Percentiles rank a stretch among this genome's conserved stretches.
Evolutionary conservation across 1,140 invertebrate genomes (phyloP).

Genomic region (Arctopsyche grandis): DNA sequence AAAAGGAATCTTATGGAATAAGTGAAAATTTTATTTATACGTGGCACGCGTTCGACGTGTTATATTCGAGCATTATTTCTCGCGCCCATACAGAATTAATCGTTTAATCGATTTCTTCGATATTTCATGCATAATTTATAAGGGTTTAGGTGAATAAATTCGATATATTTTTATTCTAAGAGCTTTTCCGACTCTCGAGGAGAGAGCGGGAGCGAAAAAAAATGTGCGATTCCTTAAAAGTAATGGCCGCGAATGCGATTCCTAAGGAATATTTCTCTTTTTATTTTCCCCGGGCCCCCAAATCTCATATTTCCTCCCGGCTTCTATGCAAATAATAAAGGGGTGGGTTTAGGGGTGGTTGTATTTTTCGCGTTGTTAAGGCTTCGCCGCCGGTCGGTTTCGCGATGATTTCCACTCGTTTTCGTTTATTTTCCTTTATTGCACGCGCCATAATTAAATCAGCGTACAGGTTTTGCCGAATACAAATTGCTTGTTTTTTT

Average conservation of each 20-base stretch:
- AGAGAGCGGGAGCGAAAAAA: not conserved
- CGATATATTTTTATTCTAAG: not conserved
- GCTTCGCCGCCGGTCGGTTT: not conserved
- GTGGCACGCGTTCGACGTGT: too few relatives aligned
- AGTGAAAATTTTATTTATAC: too few relatives aligned
- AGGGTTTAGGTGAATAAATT: not conserved
- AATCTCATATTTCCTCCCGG: not conserved
- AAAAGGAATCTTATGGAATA: too few relatives aligned
- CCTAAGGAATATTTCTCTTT: not conserved
- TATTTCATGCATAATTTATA: conserved; percentile 23
- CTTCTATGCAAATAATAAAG: not conserved
- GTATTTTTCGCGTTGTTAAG: conserved; percentile 38
- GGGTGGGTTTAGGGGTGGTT: not conserved
- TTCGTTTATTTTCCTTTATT: conserved; percentile 38
- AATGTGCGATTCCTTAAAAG: conserved; percentile 6
- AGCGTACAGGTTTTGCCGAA: conserved; percentile 44
- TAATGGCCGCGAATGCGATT: conserved; percentile 22
- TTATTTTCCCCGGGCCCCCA: not conserved
- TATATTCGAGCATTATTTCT: too few relatives aligned
- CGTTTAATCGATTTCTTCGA: conserved; percentile 4
- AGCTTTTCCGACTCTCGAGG: not conserved
- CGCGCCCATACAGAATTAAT: conserved; percentile 2
- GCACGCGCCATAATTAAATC: conserved; percentile 40
- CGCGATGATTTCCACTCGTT: conserved; percentile 30
- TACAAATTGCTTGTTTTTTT: conserved; percentile 42